A percentile compares a stretch with the other conserved stretches of the same genome.
These are phyloP conservation scores for Zonotrichia albicollis DNA, from an alignment of 2,797 vertebrate genomes.

Conservation along the genomic window DNA sequence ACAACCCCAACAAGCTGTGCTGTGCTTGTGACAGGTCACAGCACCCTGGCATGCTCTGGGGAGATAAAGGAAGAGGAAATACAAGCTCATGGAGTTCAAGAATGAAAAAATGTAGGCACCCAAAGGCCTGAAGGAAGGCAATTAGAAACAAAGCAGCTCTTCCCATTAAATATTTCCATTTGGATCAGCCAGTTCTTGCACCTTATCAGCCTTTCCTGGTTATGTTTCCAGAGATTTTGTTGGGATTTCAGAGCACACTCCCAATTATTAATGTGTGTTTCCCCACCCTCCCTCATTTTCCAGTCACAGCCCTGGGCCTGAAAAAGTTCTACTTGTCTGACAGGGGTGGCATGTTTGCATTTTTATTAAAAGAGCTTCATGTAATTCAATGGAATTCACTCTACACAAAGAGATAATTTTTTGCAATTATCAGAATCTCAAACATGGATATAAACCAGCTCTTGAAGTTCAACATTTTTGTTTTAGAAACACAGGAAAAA, in stretches of 20 bases:
- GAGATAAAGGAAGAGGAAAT: constrained; percentile 29
- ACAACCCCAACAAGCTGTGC: not conserved
- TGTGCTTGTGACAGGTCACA: not conserved
- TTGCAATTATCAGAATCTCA: not conserved
- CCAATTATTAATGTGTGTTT: not conserved
- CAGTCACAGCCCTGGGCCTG: not conserved
- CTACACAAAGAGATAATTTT: not conserved
- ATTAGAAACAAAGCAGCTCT: not conserved
- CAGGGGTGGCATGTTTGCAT: not conserved
- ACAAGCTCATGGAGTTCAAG: not conserved
- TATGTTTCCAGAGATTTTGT: not conserved
- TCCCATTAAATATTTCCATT: not conserved
- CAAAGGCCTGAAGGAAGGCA: not conserved
- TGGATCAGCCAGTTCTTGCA: not conserved
- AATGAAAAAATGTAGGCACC: not conserved
- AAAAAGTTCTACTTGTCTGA: not conserved
- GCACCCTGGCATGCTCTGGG: not conserved
- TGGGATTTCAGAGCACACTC: not conserved
- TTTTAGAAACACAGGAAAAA: not conserved
- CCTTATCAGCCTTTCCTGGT: not conserved
- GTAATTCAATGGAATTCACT: constrained; percentile 24
- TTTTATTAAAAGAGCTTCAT: constrained; percentile 6
- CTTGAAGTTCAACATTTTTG: not conserved
- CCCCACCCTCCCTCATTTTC: not conserved
- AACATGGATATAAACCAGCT: not conserved